Conservation (phyloP, 2,113 vertebrate genomes). For the Tauraco erythrolophus region DNA sequence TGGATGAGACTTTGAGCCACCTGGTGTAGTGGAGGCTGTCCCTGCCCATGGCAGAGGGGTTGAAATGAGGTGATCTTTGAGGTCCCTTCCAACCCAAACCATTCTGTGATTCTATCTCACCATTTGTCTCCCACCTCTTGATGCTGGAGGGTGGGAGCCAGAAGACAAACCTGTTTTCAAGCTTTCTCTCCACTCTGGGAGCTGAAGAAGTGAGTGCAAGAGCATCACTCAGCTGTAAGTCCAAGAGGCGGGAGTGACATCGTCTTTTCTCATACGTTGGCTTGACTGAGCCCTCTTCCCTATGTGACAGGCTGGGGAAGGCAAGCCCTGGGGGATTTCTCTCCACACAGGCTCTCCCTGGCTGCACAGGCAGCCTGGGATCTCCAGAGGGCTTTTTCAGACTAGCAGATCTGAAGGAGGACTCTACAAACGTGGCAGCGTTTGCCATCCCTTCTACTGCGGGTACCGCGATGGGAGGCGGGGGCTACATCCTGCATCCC, state of each 20-base stretch:
- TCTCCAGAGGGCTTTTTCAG: neutral
- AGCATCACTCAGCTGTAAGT: neutral
- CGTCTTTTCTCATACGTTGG: neutral
- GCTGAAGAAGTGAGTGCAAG: fast-evolving
- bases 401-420: neutral
- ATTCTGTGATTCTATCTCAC: neutral
- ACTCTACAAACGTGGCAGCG: fast-evolving
- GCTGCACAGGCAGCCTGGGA: neutral
- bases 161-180: neutral
- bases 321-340: neutral
- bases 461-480: neutral
- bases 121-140: fast-evolving
- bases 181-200: no score
- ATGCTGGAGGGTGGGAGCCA: neutral
- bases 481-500: neutral
- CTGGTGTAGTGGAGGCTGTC: no score
- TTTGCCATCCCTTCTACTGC: neutral
- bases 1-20: no score
- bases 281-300: neutral
- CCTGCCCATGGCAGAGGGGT: no score
- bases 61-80: no score
- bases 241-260: fast-evolving
- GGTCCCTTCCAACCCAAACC: no score
- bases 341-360: neutral
- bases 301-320: fast-evolving